Base-by-base conservation (phyloP, 2,888 invertebrate species). In the Aphelenchoides bicaudatus region DNA sequence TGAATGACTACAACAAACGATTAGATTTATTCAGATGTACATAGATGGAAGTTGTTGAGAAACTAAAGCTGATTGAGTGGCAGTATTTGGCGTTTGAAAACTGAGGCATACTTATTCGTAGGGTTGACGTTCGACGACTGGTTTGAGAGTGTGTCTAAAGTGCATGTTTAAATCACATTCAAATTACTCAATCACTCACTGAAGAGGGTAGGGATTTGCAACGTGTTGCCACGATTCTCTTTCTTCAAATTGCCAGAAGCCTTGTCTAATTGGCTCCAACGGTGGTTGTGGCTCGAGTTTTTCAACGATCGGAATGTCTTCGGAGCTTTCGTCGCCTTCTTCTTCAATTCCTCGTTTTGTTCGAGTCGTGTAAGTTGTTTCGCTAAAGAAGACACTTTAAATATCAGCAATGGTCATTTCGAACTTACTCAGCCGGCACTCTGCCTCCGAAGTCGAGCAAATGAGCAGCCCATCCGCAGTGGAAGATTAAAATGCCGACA, bases 391-490 rank as follows among this genome's bases (percentile, higher is more conserved):
- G n/a, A n/a, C n/a, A n/a, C n/a, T n/a, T 3, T 19, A 54, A 52
- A 55, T 49, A 10, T 8, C 23, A 21, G n/a, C 2, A n/a, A 46
- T 21, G 1, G 1, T n/a, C 57, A 56, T 21, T 39, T 59, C 3
- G 16, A 16, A 37, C 52, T 62, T 56, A 70, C 65, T 75, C 74
- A 52, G 70, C 64, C 10, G 72, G 72, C 30, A 76, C 65, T 16
- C 68, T 65, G 55, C 73, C 73, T n/a, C 65, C 64, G 30, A 68
- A 66, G 46, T 77, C 75, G 16, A 78, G 61, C n/a, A 78, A 68
- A 61, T 78, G 74, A 25, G 78, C 78, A 6, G 78, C 78, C 70
- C 78, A 78, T 55, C 78, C 78, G 60, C 76, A 78, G 56, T 78
- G 78, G 62, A 78, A 70, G 16, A 78, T 59, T n/a, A 75, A 60